Conservation (phyloP, 1,140 invertebrate species). For the Lordiphosa mommai region DNA sequence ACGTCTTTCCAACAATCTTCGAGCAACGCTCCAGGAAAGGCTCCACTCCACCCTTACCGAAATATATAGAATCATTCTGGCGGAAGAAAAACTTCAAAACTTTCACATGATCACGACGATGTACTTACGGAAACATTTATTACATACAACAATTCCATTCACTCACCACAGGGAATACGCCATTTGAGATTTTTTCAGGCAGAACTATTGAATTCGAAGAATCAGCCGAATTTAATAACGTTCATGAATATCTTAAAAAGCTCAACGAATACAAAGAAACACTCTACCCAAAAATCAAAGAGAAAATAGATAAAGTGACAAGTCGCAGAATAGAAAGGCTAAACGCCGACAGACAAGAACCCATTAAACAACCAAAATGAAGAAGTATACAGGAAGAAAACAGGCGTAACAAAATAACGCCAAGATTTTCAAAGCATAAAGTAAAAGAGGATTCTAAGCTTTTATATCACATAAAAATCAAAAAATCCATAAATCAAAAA, state of each 20-base stretch:
- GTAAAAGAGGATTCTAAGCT: background rate
- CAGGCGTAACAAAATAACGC: conserved; percentile 1
- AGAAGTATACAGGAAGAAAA: background rate
- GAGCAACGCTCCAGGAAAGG: conserved; percentile 4
- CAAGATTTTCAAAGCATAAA: conserved; percentile 4
- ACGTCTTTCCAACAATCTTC: conserved; percentile 6
- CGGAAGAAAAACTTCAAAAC: background rate
- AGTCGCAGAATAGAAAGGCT: too few relatives aligned
- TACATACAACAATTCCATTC: too few relatives aligned
- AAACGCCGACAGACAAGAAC: background rate
- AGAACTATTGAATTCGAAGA: too few relatives aligned
- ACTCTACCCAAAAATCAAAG: background rate
- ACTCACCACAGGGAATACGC: too few relatives aligned
- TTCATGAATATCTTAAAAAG: conserved; percentile 9
- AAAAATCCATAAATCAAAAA: too few relatives aligned
- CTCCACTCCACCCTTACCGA: conserved; percentile 6
- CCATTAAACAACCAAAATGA: background rate
- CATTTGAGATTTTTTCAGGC: too few relatives aligned
- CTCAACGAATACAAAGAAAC: background rate
- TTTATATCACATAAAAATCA: too few relatives aligned
- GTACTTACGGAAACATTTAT: background rate
- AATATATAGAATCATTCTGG: conserved; percentile 6
- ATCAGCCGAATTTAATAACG: too few relatives aligned
- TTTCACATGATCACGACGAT: conserved; percentile 1
- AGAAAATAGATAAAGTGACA: background rate